Percentiles rank a stretch among this genome's conserved stretches.
Conservation (phyloP, 1,140 invertebrate genomes). For the Drosophila subpulchrella region DNA sequence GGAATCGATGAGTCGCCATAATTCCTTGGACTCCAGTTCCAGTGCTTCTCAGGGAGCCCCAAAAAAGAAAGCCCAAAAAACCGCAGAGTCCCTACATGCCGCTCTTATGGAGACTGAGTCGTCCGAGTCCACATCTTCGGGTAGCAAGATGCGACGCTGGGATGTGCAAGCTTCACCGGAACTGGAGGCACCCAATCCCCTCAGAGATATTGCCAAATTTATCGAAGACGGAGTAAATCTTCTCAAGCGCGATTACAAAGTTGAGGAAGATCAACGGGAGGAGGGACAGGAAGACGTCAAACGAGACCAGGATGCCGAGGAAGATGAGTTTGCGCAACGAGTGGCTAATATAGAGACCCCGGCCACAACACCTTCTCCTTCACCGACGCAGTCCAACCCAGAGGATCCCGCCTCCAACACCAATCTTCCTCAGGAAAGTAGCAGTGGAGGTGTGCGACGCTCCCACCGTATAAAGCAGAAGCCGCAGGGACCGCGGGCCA, state of each 20-base stretch:
- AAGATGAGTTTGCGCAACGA: conserved; percentile 48
- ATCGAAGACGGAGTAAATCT: conserved; percentile 78
- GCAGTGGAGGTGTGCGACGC: conserved; percentile 48
- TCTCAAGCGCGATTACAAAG: conserved; percentile 71
- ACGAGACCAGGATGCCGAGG: neutral
- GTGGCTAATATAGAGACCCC: conserved; percentile 62
- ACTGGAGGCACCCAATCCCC: conserved; percentile 52
- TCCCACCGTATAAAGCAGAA: conserved; percentile 81
- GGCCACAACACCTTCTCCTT: conserved; percentile 43
- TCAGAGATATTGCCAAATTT: conserved; percentile 80
- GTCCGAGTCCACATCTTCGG: conserved; percentile 39
- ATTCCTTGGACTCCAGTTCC: conserved; percentile 48
- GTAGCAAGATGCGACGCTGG: conserved; percentile 24
- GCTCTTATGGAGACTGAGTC: conserved; percentile 32
- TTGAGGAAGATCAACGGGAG: conserved; percentile 45
- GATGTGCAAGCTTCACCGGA: conserved; percentile 30
- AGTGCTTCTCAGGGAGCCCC: conserved; percentile 5
- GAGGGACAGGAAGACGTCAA: conserved; percentile 2
- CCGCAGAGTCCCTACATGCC: conserved; percentile 10
- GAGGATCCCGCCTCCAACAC: conserved; percentile 18
- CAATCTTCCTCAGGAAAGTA: conserved; percentile 3
- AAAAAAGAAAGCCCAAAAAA: conserved; percentile 18
- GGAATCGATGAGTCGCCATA: conserved; percentile 3
- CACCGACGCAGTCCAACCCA: conserved; percentile 36
- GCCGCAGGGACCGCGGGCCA: conserved; percentile 55